phyloP scores from a whole-genome alignment of 1,140 invertebrate species.

The Heliconius congener region DNA sequence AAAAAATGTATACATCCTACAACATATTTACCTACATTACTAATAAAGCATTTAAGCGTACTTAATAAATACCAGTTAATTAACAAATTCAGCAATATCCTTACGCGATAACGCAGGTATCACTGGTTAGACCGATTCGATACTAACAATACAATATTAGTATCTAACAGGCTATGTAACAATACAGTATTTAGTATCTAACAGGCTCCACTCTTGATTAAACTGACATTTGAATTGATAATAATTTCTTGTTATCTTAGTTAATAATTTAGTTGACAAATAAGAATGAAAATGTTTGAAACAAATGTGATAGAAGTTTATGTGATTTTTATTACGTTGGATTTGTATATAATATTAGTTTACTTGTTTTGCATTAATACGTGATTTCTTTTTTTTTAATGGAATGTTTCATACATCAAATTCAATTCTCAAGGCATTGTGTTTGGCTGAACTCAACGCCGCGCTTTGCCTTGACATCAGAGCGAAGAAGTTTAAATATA shows the following conservation, averaged over 20 bases:
- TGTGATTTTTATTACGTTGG: not conserved
- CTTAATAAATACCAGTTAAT: constrained; percentile 44
- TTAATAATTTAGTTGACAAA: not conserved
- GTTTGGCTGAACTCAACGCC: too few species aligned
- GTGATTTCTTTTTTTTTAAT: too few species aligned
- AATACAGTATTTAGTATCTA: constrained; percentile 7
- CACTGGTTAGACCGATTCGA: constrained; percentile 20
- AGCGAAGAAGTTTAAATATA: too few species aligned
- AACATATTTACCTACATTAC: not conserved
- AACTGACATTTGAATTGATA: constrained; percentile 27
- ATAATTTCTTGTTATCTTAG: not conserved
- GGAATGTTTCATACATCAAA: too few species aligned
- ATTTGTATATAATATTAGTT: too few species aligned
- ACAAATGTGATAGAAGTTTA: not conserved
- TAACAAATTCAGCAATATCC: constrained; percentile 46
- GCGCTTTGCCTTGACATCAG: too few species aligned
- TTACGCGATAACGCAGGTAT: constrained; percentile 36
- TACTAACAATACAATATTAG: constrained; percentile 22
- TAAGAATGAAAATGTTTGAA: not conserved
- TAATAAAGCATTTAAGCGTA: constrained; percentile 40
- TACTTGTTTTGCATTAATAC: too few species aligned
- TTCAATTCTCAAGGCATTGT: too few species aligned
- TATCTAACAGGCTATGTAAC: constrained; percentile 16
- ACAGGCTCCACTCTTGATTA: constrained; percentile 27
- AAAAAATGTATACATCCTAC: too few species aligned